phyloP scores from a whole-genome alignment of 2,797 vertebrate species.

The Phataginus tricuspis region DNA sequence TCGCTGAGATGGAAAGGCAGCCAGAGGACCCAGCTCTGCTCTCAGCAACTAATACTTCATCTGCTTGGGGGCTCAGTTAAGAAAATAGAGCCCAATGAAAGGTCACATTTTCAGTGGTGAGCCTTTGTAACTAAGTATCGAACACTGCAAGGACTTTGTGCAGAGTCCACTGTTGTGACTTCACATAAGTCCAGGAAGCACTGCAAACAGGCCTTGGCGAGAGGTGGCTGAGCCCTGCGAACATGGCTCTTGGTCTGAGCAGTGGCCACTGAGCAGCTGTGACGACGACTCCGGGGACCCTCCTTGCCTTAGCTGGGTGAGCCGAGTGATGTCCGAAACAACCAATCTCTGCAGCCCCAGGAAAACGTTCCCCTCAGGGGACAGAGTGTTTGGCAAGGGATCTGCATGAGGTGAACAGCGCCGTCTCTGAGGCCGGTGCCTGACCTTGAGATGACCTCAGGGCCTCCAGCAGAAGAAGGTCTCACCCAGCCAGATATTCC shows the following conservation, averaged over 20 bases:
- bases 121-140: constrained; percentile 27
- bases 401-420: not conserved
- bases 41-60: not conserved
- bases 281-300: not conserved
- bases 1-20: not conserved
- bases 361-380: not conserved
- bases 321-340: not conserved
- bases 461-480: not conserved
- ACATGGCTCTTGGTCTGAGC: not conserved
- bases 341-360: not conserved
- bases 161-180: not conserved
- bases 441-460: not conserved
- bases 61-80: constrained; percentile 30
- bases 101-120: not conserved
- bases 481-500: not conserved
- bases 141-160: not conserved
- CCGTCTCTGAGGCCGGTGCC: not conserved
- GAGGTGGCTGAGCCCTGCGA: not conserved
- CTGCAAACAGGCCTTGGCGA: not conserved
- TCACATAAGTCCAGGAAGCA: not conserved
- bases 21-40: not conserved
- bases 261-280: not conserved
- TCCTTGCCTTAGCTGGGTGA: not conserved
- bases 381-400: not conserved
- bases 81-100: constrained; percentile 42